Percentiles rank a stretch among this genome's conserved stretches.
phyloP scores from a whole-genome alignment of 2,797 vertebrate genomes.

The Sternotherus odoratus region DNA sequence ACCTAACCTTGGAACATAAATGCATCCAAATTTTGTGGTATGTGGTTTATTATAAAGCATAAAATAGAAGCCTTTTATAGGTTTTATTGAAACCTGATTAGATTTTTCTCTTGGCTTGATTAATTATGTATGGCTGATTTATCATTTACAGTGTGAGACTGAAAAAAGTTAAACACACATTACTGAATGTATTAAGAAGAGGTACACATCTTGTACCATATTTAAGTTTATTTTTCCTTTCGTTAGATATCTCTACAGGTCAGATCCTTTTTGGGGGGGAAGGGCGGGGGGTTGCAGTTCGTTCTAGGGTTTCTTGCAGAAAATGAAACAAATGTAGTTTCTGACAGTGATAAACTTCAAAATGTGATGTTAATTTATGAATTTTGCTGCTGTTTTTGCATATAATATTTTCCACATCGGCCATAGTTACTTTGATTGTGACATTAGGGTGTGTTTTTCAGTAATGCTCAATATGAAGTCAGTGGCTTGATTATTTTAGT shows the following conservation, averaged over 20 bases:
- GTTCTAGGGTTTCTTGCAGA: conserved; percentile 57
- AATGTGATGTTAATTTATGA: conserved; percentile 49
- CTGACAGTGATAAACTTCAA: not conserved
- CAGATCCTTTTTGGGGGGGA: no score
- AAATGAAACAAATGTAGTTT: not conserved
- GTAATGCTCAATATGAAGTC: not conserved
- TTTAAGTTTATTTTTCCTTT: conserved; percentile 53
- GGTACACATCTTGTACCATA: conserved; percentile 25
- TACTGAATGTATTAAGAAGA: conserved; percentile 16
- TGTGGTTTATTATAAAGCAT: not conserved
- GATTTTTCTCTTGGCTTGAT: conserved; percentile 16
- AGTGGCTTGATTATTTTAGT: not conserved
- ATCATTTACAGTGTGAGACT: conserved; percentile 26
- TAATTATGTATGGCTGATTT: not conserved
- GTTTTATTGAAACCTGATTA: not conserved
- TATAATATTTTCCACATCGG: not conserved
- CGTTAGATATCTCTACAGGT: conserved; percentile 56
- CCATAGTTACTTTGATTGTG: not conserved
- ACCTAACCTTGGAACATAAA: not conserved
- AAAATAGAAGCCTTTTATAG: not conserved
- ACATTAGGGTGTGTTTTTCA: not conserved
- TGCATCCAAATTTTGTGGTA: not conserved
- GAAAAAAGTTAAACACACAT: not conserved
- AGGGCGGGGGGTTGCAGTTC: no score
- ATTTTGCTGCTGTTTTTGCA: not conserved